Base-by-base conservation (phyloP, 30 jellyfish, hydroid and myxozoan species). In the Catostylus mosaicus region DNA sequence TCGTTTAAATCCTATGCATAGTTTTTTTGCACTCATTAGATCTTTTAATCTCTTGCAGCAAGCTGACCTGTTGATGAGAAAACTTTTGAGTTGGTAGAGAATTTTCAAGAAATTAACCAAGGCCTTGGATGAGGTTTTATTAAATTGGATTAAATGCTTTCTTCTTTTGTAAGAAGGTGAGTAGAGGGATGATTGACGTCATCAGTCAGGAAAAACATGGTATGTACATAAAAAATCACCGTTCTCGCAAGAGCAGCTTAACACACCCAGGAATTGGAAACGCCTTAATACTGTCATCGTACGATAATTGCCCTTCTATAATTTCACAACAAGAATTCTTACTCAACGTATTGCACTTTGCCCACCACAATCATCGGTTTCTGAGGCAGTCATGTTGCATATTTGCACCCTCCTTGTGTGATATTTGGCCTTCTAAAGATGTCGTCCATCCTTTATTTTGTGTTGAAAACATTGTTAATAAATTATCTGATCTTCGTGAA, bases 61-160 rank as follows among this genome's bases (percentile, higher is more conserved):
- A 77, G 88, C 78, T 77, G 88, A 77, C 88, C 88, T 56, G 78
- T 60, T 77, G 35, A n/a, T 12, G 33, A 36, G 30, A 3, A 20
- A 40, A 60, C 69, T 78, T 59, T 77, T 77, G 88, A 37, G 88
- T 77, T 77, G 75, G 59, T 22, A 22, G 88, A 29, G 88, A 77
- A 54, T 57, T 77, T 75, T 20, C 35, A 33, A 77, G 74, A 56
- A 77, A 27, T 77, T 34, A 23, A 34, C 27, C 47, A 1, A 77
- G 34, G 66, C 88, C 88, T 77, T 51, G 37, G 74, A 59, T 18
- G 45, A 32, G 88, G 86, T 45, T 57, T 57, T 61, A 47, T 77
- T 59, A 78, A 56, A 45, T 72, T 72, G 78, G 65, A 77, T 60
- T 57, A 57, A 30, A 32, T 48, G 86, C 86, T 52, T 51, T 30